These are phyloP conservation scores for Agrotis segetum DNA, from an alignment of 2,888 invertebrate genomes.

Conservation along the genomic window DNA sequence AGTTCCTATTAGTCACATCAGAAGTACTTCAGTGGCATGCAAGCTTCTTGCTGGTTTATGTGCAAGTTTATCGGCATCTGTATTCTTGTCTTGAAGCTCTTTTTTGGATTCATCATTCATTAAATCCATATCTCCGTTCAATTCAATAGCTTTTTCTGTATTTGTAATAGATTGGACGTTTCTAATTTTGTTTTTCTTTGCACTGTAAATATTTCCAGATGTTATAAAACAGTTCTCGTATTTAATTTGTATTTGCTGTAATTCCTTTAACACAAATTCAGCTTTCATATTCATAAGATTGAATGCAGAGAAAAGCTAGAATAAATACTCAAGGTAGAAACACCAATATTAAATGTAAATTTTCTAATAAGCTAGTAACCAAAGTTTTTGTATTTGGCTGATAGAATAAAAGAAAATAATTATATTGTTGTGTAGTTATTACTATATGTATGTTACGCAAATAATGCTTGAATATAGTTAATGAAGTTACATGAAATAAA, in stretches of 20 bases:
- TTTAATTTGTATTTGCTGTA: conserved; percentile 34
- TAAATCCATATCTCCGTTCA: conserved; percentile 18
- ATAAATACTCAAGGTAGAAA: conserved; percentile 78
- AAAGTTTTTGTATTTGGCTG: conserved; percentile 89
- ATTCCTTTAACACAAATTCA: conserved; percentile 23
- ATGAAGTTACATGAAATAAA: conserved; percentile 87
- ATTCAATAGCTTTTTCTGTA: conserved; percentile 50
- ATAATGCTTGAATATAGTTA: conserved; percentile 85
- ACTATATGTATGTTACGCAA: conserved; percentile 79
- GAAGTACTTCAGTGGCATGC: not conserved
- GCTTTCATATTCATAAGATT: conserved; percentile 35
- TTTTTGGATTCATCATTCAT: conserved; percentile 29
- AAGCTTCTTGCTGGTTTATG: not conserved
- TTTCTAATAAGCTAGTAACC: conserved; percentile 87
- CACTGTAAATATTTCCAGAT: conserved; percentile 46
- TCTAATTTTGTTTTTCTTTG: conserved; percentile 30
- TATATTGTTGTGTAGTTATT: conserved; percentile 84
- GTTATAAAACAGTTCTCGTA: conserved; percentile 10
- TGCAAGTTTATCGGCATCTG: not conserved
- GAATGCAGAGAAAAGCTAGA: conserved; percentile 53
- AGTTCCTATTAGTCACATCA: not conserved
- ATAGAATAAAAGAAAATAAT: conserved; percentile 73
- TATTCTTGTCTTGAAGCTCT: conserved; percentile 1
- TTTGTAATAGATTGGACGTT: conserved; percentile 26
- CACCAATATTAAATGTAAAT: conserved; percentile 77